These are phyloP conservation scores for Zygogramma bicolorata DNA, from an alignment of 2,888 invertebrate species.

Conservation along the genomic window DNA sequence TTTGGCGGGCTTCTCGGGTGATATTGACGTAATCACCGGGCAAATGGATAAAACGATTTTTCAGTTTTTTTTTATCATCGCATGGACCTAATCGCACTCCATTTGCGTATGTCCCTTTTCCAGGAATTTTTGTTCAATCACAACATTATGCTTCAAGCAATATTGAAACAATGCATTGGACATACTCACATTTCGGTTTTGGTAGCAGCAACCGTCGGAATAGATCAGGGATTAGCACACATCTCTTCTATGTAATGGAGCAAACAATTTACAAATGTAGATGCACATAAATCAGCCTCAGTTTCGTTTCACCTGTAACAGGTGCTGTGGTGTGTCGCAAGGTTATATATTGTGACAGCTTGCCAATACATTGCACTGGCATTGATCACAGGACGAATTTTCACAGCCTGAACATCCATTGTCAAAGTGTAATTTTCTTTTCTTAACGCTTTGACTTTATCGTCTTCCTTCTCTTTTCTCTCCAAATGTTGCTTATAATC, in stretches of 20 bases:
- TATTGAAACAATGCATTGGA: neutral
- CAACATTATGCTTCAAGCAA: neutral
- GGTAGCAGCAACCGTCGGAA: neutral
- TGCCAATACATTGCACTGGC: neutral
- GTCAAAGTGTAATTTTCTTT: neutral
- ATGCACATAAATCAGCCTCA: neutral
- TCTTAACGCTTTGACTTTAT: constrained; percentile 1
- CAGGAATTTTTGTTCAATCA: too few species aligned
- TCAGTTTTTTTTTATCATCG: neutral
- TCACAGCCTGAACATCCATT: neutral
- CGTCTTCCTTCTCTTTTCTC: neutral
- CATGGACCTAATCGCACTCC: neutral
- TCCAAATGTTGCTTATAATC: constrained; percentile 1
- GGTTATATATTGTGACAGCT: too few species aligned
- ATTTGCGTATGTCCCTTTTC: neutral
- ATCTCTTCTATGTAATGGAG: neutral
- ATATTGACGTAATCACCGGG: neutral
- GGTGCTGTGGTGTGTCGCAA: too few species aligned
- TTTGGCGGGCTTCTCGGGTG: neutral
- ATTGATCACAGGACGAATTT: too few species aligned
- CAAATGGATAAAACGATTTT: neutral
- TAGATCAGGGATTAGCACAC: neutral
- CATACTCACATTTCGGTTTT: neutral
- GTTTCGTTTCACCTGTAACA: neutral
- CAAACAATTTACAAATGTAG: neutral